Base-by-base conservation (phyloP, 2,113 vertebrate species). In the Trematomus loennbergii region DNA sequence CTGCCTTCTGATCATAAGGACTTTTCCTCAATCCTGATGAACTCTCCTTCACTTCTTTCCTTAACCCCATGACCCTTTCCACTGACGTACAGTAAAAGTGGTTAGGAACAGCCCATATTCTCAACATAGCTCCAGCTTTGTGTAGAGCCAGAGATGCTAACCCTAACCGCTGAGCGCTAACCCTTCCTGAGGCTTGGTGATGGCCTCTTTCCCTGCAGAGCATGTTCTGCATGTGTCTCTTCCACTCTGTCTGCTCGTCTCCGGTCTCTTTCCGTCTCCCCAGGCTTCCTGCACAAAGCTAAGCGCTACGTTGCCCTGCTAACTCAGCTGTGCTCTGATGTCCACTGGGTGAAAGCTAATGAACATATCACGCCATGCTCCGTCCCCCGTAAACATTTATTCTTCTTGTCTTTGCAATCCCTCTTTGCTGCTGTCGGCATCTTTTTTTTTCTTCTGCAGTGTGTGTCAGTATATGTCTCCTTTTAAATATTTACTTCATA, bases 261-360 rank as follows among this genome's bases (percentile, higher is more conserved):
- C 75, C 72, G 3, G 49, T 70, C 65, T 79, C 52, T 78, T 17
- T 52, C 55, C n/a, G 40, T 55, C 54, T 65, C 85, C 73, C 49
- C 50, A 0, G 77, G 87, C 79, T 33, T 80, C 15, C n/a, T 45
- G 55, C 53, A 60, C 75, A 48, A 46, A 53, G 78, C 82, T 80
- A 48, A 84, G 86, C 69, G 48, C 82, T 83, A 36, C 81, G 25
- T 61, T 60, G 69, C 50, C 25, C 82, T 88, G 89, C 87, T 88
- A 87, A 88, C 80, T 92, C 88, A 89, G 78, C 88, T 85, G 87
- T 88, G 91, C 73, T 78, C 87, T 88, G 66, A 91, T 75, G 76
- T 93, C 93, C 86, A n/a, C 66, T 70, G 85, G 72, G 75, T 74
- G 67, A 18, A 5, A 1, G 58, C 74, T 87, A 85, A 91, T 90